Conservation (phyloP, 1,140 invertebrate genomes). For the Coenobita brevimanus region DNA sequence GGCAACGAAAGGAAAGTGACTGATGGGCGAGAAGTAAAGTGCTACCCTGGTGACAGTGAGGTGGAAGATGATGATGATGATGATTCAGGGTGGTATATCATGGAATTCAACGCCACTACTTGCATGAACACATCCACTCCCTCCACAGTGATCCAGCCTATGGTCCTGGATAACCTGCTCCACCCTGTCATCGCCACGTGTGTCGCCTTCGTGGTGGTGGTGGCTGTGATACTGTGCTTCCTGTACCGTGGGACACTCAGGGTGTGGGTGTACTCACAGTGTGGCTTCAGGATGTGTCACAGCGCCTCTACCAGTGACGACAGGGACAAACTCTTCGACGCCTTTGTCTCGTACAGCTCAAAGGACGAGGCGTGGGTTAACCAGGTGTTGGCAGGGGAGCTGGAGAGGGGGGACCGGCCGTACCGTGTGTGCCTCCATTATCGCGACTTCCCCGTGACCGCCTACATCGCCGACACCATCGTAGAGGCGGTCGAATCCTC, state of each 20-base stretch:
- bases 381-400: constrained; percentile 86
- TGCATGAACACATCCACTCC: constrained; percentile 71
- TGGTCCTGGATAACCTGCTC: constrained; percentile 67
- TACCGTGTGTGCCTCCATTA: constrained; percentile 91
- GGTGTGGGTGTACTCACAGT: constrained; percentile 73
- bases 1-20: constrained; percentile 67
- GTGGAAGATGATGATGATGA: constrained; percentile 27
- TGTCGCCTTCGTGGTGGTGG: constrained; percentile 70
- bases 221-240: constrained; percentile 71
- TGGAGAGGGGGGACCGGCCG: constrained; percentile 78
- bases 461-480: constrained; percentile 90
- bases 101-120: constrained; percentile 71
- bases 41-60: constrained; percentile 50
- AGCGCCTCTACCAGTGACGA: constrained; percentile 75
- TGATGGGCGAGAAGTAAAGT: constrained; percentile 66
- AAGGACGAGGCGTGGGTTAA: constrained; percentile 92
- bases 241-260: constrained; percentile 73
- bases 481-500: constrained; percentile 92
- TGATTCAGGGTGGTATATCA: constrained; percentile 65
- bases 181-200: constrained; percentile 68
- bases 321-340: constrained; percentile 89
- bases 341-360: constrained; percentile 92
- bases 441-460: constrained; percentile 87
- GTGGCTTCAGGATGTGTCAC: constrained; percentile 71
- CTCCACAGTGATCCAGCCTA: constrained; percentile 70